A percentile compares a stretch with the other conserved stretches of the same genome.
phyloP scores from a whole-genome alignment of 2,888 invertebrate genomes.

The Geophilus truncorum region DNA sequence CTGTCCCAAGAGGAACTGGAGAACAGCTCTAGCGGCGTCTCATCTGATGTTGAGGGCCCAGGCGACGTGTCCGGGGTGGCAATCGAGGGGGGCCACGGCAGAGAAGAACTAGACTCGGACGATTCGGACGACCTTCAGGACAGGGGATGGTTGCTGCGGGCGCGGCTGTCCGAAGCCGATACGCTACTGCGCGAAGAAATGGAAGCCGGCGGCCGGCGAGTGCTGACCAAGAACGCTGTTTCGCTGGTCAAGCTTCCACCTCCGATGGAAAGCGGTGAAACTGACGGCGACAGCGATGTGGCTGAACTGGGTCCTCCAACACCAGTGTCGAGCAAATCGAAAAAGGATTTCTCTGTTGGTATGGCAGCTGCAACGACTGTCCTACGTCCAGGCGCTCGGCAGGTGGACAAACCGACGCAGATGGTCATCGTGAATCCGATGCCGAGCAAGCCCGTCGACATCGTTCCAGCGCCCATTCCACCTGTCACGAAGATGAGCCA shows the following conservation, averaged over 20 bases:
- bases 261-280: constrained; percentile 59
- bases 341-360: constrained; percentile 33
- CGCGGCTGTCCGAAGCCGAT: constrained; percentile 33
- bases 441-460: constrained; percentile 29
- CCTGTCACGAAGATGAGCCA: background rate
- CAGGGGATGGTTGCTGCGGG: constrained; percentile 33
- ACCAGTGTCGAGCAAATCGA: constrained; percentile 30
- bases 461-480: constrained; percentile 23
- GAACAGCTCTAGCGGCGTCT: constrained; percentile 65
- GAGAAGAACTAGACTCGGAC: constrained; percentile 28
- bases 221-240: constrained; percentile 63
- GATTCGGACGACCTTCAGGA: constrained; percentile 31
- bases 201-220: constrained; percentile 37
- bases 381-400: constrained; percentile 32
- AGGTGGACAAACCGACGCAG: background rate
- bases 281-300: constrained; percentile 57
- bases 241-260: constrained; percentile 75
- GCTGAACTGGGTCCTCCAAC: constrained; percentile 37
- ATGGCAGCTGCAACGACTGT: constrained; percentile 35
- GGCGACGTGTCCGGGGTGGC: background rate
- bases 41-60: constrained; percentile 39
- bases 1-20: constrained; percentile 69
- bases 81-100: background rate
- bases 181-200: constrained; percentile 32
- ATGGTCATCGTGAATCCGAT: background rate